These are phyloP conservation scores for Aurelia aurita complex sp. Pacific DNA, from an alignment of 30 jellyfish, hydroid and myxozoan species.

Conservation along the genomic window DNA sequence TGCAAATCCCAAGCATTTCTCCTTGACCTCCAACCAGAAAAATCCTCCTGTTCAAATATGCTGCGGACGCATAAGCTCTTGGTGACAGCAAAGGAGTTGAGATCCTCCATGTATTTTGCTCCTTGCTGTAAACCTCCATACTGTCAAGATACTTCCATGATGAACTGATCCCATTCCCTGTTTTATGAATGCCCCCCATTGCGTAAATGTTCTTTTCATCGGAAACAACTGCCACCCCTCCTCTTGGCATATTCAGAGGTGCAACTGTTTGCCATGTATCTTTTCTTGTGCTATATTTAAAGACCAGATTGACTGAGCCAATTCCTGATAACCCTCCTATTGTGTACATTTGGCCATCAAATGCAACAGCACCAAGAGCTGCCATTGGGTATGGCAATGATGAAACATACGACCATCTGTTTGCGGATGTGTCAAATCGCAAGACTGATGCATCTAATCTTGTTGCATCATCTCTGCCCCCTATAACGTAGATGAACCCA, in stretches of 20 bases:
- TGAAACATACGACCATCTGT: slow-evolving; percentile 84
- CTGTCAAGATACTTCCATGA: slow-evolving; percentile 87
- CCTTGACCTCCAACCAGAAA: slow-evolving; percentile 94
- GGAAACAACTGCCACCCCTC: slow-evolving; percentile 78
- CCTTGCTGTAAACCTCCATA: slow-evolving; percentile 82
- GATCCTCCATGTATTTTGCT: slow-evolving; percentile 63
- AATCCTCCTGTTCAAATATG: slow-evolving; percentile 69
- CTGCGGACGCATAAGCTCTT: slow-evolving; percentile 93
- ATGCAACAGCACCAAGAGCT: slow-evolving; percentile 84
- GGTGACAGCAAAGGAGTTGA: slow-evolving; percentile 68
- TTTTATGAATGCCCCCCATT: slow-evolving; percentile 84
- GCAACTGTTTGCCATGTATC: slow-evolving; percentile 91
- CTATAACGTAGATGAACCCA: slow-evolving; percentile 88
- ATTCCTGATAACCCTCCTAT: slow-evolving; percentile 86
- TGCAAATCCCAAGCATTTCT: slow-evolving; percentile 78
- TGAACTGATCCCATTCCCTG: slow-evolving; percentile 74
- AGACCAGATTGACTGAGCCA: slow-evolving; percentile 78
- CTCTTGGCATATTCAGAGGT: slow-evolving; percentile 79
- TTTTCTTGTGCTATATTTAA: slow-evolving; percentile 82
- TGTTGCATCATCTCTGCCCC: slow-evolving; percentile 92
- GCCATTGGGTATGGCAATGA: slow-evolving; percentile 89
- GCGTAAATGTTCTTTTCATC: slow-evolving; percentile 82
- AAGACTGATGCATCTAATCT: slow-evolving; percentile 76
- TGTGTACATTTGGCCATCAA: slow-evolving; percentile 87
- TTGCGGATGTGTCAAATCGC: slow-evolving; percentile 86